Evolutionary conservation across 2,113 vertebrate genomes (phyloP).

Genomic region (Heterocephalus glaber): DNA sequence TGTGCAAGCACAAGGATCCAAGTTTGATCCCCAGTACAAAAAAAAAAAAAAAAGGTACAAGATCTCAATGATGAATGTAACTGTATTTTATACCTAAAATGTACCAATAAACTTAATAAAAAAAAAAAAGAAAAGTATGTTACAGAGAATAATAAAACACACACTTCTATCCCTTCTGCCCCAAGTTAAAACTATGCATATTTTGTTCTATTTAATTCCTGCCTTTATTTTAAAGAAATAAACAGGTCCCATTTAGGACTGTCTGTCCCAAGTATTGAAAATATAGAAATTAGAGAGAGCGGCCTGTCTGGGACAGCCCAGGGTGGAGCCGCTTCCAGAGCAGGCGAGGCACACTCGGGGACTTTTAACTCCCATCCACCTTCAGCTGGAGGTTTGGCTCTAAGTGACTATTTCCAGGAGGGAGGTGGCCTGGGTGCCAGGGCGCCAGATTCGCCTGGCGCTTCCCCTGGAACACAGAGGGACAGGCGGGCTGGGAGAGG

Average conservation of each 20-base stretch:
- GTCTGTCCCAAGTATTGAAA: not conserved
- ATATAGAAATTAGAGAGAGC: not conserved
- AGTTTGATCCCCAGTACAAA: too few species aligned
- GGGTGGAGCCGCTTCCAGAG: not conserved
- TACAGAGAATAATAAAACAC: not conserved
- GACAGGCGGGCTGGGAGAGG: constrained; percentile 39
- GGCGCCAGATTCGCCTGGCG: constrained; percentile 51
- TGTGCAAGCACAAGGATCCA: too few species aligned
- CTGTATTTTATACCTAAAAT: too few species aligned
- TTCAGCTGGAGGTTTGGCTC: constrained; percentile 60
- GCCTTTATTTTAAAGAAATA: constrained; percentile 51
- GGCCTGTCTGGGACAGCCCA: not conserved
- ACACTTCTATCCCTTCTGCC: not conserved
- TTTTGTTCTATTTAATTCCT: constrained; percentile 15
- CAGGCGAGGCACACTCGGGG: not conserved
- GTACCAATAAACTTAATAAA: too few species aligned
- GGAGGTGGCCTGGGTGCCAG: constrained; percentile 41
- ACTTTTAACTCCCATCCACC: constrained; percentile 52
- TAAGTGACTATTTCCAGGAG: constrained; percentile 65
- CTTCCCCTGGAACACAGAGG: not conserved
- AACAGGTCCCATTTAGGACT: not conserved
- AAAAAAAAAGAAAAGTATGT: constrained; percentile 44
- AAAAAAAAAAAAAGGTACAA: too few species aligned
- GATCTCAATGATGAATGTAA: too few species aligned
- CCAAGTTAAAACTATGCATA: constrained; percentile 22